phyloP scores from a whole-genome alignment of 2,797 vertebrate species.

The Eulemur coronatus region DNA sequence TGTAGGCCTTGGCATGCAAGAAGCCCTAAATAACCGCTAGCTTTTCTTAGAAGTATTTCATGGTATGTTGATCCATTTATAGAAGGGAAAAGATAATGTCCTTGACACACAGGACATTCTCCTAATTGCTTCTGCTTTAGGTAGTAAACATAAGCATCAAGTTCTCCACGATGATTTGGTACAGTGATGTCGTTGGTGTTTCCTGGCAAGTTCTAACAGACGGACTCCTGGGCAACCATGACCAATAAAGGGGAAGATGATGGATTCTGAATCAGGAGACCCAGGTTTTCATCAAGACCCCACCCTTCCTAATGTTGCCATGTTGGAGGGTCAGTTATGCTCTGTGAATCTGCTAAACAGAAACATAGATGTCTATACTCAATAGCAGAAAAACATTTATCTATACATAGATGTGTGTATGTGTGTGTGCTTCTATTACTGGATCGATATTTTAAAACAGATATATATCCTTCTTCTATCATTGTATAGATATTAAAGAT shows the following conservation, averaged over 20 bases:
- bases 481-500: background rate
- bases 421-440: background rate
- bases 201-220: background rate
- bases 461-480: background rate
- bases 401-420: background rate
- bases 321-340: too few species aligned
- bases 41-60: background rate
- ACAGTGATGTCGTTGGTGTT: accelerated
- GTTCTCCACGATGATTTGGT: accelerated
- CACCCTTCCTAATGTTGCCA: accelerated
- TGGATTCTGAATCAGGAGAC: accelerated
- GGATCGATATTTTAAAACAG: background rate
- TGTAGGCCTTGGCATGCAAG: background rate
- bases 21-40: background rate
- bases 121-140: background rate
- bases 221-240: accelerated
- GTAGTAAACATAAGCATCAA: accelerated
- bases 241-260: accelerated
- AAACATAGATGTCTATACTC: background rate
- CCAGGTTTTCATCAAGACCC: accelerated
- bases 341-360: background rate
- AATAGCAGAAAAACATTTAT: background rate
- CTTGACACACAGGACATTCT: accelerated
- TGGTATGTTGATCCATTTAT: accelerated
- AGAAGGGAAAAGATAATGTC: background rate